Evolutionary conservation across 2,113 vertebrate genomes (phyloP).

Genomic region (Collichthys lucidus): DNA sequence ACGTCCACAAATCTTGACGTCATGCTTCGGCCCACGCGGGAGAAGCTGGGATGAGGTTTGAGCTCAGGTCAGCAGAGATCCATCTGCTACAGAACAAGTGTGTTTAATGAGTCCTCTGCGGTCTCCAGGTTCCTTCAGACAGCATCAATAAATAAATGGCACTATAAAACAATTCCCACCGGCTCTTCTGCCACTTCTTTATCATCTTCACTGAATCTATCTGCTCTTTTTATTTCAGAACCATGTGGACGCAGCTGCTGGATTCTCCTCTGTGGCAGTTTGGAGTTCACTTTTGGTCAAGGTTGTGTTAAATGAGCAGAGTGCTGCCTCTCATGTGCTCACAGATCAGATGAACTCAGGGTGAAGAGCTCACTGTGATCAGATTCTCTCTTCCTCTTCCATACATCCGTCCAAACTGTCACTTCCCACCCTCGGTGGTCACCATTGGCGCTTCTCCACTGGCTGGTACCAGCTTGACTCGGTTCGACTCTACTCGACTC

Average conservation of each 20-base stretch:
- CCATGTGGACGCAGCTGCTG: too few species aligned
- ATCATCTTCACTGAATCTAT: background rate
- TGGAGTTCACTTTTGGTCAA: background rate
- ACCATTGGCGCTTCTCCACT: too few species aligned
- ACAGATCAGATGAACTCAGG: background rate
- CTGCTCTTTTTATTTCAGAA: background rate
- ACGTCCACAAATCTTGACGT: background rate
- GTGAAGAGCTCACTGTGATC: background rate
- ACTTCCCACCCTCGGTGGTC: too few species aligned
- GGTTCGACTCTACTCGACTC: too few species aligned
- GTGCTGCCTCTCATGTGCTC: background rate
- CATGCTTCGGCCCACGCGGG: background rate
- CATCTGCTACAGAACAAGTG: background rate
- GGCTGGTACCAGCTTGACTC: too few species aligned
- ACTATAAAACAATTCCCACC: background rate
- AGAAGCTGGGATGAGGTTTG: background rate
- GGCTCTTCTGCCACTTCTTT: background rate
- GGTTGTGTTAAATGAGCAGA: background rate
- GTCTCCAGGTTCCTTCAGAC: constrained; percentile 12
- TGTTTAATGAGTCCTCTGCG: constrained; percentile 43
- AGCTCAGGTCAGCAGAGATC: constrained; percentile 27
- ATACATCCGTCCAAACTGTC: too few species aligned
- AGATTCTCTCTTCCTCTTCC: too few species aligned
- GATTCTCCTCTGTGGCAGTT: background rate
- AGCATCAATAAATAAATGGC: constrained; percentile 4